Base-by-base conservation (phyloP, 1,140 invertebrate genomes). In the Leucophenga varia region DNA sequence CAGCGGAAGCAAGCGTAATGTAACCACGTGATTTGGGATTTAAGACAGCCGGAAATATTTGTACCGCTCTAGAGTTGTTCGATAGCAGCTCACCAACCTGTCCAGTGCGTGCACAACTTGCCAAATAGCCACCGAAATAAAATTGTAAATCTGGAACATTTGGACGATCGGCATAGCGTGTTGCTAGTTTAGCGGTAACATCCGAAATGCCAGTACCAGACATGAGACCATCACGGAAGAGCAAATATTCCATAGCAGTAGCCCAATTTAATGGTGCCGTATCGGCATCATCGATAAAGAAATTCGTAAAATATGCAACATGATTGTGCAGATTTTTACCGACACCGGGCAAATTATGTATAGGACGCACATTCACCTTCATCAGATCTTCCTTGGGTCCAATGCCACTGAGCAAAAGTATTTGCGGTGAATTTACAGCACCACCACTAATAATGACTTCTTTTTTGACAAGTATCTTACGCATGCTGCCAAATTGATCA, bases 311-410 rank as follows among this genome's bases (percentile, higher is more conserved):
- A 72, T 81, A 87, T 3, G 88, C 86, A 0, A 91, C 90, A 58
- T 93, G 91, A 68, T 93, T 92, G 57, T 92, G 90, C 1, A 96
- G 81, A 77, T 95, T 95, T 50, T 84, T 82, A 0, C 93, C 93
- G 3, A 95, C 93, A 0, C 86, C 86, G 0, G 89, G 90, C 6
- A 95, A 78, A 60, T 89, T 78, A 49, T 89, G 87, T 2, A 91
- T 72, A 0, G 84, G 75, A 0, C 82, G 80, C 0, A 91, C 81
- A 16, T 85, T 85, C 0, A 77, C 79, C 36, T 80, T 68, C 37
- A 78, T 58, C 4, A 94, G 75, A 3, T 93, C 87, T 1, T 86
- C 82, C 13, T 80, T 81, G 5, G 89, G 87, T 2, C 91, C 91
- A 16, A 93, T 79, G 17, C 91, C 91, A 54, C 88, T 91, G 9